Evolutionary conservation across 1,140 invertebrate genomes (phyloP).

Genomic region (Drosophila aff.): DNA sequence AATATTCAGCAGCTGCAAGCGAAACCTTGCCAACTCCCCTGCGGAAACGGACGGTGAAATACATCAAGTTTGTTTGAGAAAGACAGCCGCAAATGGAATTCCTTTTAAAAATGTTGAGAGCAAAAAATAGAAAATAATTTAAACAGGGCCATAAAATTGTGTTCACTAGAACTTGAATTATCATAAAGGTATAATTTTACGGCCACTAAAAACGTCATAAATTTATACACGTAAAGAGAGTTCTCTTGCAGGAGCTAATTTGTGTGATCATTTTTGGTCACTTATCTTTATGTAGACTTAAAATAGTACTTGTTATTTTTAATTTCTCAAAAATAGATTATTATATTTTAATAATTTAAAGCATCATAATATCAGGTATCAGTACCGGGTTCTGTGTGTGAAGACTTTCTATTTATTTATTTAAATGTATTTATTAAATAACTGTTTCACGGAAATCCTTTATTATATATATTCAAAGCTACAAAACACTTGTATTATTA

Average conservation of each 20-base stretch:
- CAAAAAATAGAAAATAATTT: not conserved
- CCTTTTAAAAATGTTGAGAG: not conserved
- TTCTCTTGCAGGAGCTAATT: not conserved
- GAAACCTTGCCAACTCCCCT: constrained; percentile 26
- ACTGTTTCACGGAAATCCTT: too few species aligned
- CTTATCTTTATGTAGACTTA: not conserved
- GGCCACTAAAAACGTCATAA: not conserved
- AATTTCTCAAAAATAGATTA: too few species aligned
- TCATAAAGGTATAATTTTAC: not conserved
- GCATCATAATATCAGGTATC: too few species aligned
- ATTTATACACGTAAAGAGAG: not conserved
- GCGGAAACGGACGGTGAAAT: constrained; percentile 22
- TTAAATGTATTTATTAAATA: too few species aligned
- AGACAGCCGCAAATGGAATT: constrained; percentile 5
- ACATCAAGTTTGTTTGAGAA: constrained; percentile 32
- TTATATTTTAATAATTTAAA: not conserved
- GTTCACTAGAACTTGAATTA: not conserved
- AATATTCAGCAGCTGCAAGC: constrained; percentile 30
- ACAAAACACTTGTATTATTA: too few species aligned
- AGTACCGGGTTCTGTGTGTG: too few species aligned
- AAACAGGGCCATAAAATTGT: not conserved
- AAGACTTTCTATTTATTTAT: too few species aligned
- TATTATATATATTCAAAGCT: too few species aligned
- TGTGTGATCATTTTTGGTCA: not conserved
- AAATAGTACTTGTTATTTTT: too few species aligned